phyloP scores from a whole-genome alignment of 2,113 vertebrate species.

The Chaetodon auriga region DNA sequence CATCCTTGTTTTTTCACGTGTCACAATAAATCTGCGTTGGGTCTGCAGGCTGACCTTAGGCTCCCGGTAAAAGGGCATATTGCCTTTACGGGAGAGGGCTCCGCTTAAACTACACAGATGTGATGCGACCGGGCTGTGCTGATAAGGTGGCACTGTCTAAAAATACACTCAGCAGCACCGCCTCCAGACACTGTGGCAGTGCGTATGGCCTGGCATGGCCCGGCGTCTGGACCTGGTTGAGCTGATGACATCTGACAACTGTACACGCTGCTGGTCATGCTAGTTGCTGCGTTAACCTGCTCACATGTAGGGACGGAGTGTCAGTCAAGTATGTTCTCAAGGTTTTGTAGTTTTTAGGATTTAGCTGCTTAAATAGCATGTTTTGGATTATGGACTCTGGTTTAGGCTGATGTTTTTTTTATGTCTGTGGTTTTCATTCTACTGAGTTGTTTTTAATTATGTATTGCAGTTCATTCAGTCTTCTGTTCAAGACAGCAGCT shows the following conservation, averaged over 20 bases:
- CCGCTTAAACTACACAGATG: conserved; percentile 67
- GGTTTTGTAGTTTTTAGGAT: conserved; percentile 13
- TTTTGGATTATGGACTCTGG: not conserved
- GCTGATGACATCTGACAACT: conserved; percentile 77
- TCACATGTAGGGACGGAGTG: conserved; percentile 34
- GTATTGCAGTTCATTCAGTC: not conserved
- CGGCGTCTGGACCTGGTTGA: conserved; percentile 66
- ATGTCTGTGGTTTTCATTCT: not conserved
- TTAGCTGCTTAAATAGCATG: not conserved
- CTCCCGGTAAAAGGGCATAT: conserved; percentile 65
- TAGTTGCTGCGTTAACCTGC: conserved; percentile 72
- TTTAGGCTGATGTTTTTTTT: not conserved
- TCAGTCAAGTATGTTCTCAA: conserved; percentile 13
- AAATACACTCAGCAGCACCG: conserved; percentile 71
- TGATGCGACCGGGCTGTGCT: conserved; percentile 68
- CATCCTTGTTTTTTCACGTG: conserved; percentile 36
- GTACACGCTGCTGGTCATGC: conserved; percentile 74
- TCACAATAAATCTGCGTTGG: conserved; percentile 56
- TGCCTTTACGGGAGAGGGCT: conserved; percentile 48
- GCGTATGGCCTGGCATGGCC: conserved; percentile 58
- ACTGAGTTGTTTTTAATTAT: not conserved
- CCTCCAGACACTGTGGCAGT: conserved; percentile 63
- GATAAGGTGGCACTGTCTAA: conserved; percentile 75
- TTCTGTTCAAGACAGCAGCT: conserved; percentile 12
- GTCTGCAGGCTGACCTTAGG: conserved; percentile 57